Evolutionary conservation across 2,797 vertebrate species (phyloP).

Genomic region (Enteromius radiatus): DNA sequence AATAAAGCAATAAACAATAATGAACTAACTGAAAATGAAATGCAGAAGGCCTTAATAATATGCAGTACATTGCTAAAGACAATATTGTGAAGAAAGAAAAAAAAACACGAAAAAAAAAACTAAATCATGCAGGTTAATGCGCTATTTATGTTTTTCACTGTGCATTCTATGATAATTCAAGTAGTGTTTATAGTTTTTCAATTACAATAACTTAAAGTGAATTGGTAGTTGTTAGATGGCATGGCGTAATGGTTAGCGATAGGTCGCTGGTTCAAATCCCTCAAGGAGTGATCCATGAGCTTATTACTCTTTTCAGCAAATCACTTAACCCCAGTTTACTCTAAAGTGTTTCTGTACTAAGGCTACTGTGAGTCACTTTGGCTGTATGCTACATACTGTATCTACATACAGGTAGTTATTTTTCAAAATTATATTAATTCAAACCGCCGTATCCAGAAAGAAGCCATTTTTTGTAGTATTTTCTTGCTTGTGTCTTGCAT

Average conservation of each 20-base stretch:
- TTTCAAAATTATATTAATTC: background rate
- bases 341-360: background rate
- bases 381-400: background rate
- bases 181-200: background rate
- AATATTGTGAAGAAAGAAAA: background rate
- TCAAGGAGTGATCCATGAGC: slow-evolving; percentile 2
- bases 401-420: background rate
- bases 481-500: background rate
- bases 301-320: background rate
- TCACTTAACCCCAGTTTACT: background rate
- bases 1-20: background rate
- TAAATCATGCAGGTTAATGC: too few relatives aligned
- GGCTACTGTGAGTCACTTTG: background rate
- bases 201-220: background rate
- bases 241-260: background rate
- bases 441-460: background rate
- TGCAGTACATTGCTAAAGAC: background rate
- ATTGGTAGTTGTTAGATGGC: background rate
- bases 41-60: background rate
- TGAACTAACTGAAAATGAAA: background rate
- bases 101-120: too few relatives aligned
- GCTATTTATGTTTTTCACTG: background rate
- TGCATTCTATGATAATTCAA: background rate
- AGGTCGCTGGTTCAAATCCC: background rate
- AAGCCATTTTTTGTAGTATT: background rate